Base-by-base conservation (phyloP, 2,797 vertebrate species). In the Falco novaeseelandiae region DNA sequence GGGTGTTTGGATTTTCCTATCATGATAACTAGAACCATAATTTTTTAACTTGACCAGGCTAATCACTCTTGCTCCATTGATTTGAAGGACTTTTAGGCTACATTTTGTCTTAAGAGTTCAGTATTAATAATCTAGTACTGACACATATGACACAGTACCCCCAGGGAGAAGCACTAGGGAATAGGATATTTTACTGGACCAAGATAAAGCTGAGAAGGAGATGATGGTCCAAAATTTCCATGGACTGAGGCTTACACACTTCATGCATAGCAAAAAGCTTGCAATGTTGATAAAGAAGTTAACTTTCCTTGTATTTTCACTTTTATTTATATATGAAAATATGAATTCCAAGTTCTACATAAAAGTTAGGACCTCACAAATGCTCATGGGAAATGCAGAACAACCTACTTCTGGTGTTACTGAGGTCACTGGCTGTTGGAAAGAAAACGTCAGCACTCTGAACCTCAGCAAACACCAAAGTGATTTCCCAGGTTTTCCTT, bases 61-160 rank as follows among this genome's bases (percentile, higher is more conserved):
- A 73, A 69, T 73, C 46, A 42, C n/a, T 72, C 55, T 29, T 72
- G 20, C 3, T 72, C 84, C 74, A 48, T 54, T 69, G 38, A 58
- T 51, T 25, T 70, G 18, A 76, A 66, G 40, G 49, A 78, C 19
- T 2, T 44, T 83, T 51, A 80, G 27, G 34, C 13, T 58, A 63
- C 27, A 42, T 54, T 83, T 61, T 84, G 13, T 49, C 26, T 54
- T 71, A 71, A 40, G 27, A 71, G 52, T 59, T 81, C 52, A 72
- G 30, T 27, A 76, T n/a, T 34, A 54, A 40, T 73, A 66, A 58
- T 34, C 51, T 48, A 57, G 23, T 79, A 48, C 30, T 65, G 61
- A 61, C 22, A 49, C 0, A 0, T 23, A 27, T 26, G 19, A 65
- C 14, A 44, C 9, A 81, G 29, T 6, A 76, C 1, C 11, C 1